A percentile compares a stretch with the other conserved stretches of the same genome.
phyloP scores from a whole-genome alignment of 2,797 vertebrate species.

The Hypotaenidia okinawae region DNA sequence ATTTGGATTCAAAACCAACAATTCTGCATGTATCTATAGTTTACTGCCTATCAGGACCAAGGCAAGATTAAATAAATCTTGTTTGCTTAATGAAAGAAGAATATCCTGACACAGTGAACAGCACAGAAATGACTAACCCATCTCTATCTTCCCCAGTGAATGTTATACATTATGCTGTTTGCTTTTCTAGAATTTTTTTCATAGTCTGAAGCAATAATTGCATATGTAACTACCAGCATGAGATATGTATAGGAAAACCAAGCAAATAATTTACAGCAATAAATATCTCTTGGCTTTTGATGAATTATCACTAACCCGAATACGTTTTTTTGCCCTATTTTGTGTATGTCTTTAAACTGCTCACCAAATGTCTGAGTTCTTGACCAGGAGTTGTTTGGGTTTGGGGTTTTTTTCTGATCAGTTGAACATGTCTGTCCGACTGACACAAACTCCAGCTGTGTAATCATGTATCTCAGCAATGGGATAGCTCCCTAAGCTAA shows the following conservation, averaged over 20 bases:
- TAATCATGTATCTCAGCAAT: background rate
- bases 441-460: background rate
- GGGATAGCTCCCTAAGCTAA: background rate
- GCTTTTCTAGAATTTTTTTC: constrained; percentile 24
- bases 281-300: background rate
- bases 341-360: background rate
- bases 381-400: background rate
- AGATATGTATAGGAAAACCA: background rate
- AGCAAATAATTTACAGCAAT: background rate
- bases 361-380: background rate
- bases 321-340: accelerated
- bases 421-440: background rate
- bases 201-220: constrained; percentile 36
- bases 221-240: background rate
- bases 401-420: background rate
- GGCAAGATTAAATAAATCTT: constrained; percentile 27
- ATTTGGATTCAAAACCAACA: background rate
- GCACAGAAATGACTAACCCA: constrained; percentile 61
- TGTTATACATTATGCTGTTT: constrained; percentile 57
- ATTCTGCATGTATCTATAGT: constrained; percentile 12
- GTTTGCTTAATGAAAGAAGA: constrained; percentile 50
- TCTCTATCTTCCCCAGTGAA: constrained; percentile 32
- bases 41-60: background rate
- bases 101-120: constrained; percentile 42
- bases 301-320: background rate